phyloP scores from a whole-genome alignment of 1,140 invertebrate genomes.

The Muscidifurax raptorellus region DNA sequence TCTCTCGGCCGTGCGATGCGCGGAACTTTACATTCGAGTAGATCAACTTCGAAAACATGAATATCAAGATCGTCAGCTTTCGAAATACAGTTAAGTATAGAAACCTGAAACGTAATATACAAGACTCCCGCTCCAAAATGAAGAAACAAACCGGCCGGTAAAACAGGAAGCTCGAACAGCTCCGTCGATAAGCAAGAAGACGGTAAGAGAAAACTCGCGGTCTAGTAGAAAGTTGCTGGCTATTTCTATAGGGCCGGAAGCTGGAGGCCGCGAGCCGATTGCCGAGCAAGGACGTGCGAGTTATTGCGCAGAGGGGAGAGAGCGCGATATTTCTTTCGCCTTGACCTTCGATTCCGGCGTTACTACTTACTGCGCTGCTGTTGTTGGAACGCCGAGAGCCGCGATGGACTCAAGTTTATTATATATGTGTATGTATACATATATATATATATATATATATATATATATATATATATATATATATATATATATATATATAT shows the following conservation, averaged over 20 bases:
- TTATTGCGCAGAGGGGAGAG: neutral
- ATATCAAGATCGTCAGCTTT: neutral
- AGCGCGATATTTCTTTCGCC: slow-evolving; percentile 22
- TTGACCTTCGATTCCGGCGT: slow-evolving; percentile 43
- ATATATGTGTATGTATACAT: no score
- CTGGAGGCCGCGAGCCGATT: slow-evolving; percentile 34
- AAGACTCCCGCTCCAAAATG: neutral
- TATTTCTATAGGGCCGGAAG: slow-evolving; percentile 21
- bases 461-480: no score
- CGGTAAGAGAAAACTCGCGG: slow-evolving; percentile 3
- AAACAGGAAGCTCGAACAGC: neutral
- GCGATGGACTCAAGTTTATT: neutral
- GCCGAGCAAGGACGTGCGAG: slow-evolving; percentile 32
- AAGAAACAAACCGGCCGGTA: neutral
- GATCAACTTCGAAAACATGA: neutral
- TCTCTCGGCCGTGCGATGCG: no score
- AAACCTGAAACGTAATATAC: neutral
- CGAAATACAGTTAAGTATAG: neutral
- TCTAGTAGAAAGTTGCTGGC: slow-evolving; percentile 34
- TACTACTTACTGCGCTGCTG: neutral
- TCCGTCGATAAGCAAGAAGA: neutral
- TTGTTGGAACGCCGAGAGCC: neutral
- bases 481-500: no score
- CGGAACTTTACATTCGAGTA: neutral
- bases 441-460: no score